Percentiles rank a stretch among this genome's conserved stretches.
Evolutionary conservation across 2,113 vertebrate species (phyloP).

Genomic region (Ailurus styani): DNA sequence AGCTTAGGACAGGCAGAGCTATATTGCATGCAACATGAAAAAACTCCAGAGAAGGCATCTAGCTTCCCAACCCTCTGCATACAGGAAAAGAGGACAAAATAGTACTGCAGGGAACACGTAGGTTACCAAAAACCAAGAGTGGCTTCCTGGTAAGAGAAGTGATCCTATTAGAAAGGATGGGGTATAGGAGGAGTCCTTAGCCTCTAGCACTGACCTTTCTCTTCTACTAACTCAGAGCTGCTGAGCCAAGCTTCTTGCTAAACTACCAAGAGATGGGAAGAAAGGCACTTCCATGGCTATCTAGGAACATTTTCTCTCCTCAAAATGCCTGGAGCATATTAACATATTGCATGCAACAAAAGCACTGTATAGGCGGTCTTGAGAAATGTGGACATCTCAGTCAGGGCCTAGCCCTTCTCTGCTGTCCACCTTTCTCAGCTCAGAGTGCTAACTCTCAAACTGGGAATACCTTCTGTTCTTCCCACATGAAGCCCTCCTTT

Average conservation of each 20-base stretch:
- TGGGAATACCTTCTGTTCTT: background rate
- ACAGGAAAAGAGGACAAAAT: background rate
- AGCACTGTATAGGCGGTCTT: background rate
- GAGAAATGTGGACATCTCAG: background rate
- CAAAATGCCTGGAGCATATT: background rate
- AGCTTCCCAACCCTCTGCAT: background rate
- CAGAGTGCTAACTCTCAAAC: background rate
- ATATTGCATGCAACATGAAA: background rate
- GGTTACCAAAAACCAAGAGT: background rate
- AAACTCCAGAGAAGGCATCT: background rate
- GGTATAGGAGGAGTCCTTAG: background rate
- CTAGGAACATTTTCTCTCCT: background rate
- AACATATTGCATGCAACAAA: background rate
- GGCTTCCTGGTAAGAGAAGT: background rate
- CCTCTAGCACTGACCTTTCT: background rate
- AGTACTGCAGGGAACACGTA: background rate
- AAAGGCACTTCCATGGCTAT: background rate
- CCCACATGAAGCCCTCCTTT: background rate
- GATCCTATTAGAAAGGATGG: background rate
- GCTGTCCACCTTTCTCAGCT: too few relatives aligned
- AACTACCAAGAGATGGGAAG: background rate
- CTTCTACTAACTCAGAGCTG: background rate
- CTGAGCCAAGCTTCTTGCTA: background rate
- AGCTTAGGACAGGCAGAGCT: background rate
- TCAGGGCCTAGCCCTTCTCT: background rate